Base-by-base conservation (phyloP, 2,113 vertebrate genomes). In the Protobothrops flavoviridis region DNA sequence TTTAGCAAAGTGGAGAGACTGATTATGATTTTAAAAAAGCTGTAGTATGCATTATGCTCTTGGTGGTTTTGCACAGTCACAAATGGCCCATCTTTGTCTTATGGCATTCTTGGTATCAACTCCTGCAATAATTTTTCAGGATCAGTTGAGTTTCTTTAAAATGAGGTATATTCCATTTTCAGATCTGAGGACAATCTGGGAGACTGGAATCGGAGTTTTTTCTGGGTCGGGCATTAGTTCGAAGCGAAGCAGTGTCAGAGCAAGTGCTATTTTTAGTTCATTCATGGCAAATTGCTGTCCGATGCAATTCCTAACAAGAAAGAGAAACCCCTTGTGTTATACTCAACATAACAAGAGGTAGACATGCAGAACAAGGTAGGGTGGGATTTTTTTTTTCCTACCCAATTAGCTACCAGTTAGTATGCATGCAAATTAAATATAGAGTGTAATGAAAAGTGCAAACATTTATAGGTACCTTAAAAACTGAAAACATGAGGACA, bases 231-330 rank as follows among this genome's bases (percentile, higher is more conserved):
- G 97, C 0, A 96, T 95, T 93, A 99, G 96, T 69, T 98, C 64
- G 2, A 98, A 99, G 81, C 96, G 97, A 94, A 94, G 98, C 56
- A 99, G 97, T 0, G 96, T 98, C 95, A 98, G 55, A 1, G 98
- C 98, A 21, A 97, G 95, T 0, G 95, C 97, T 85, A 98, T 97
- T 95, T 99, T 99, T 96, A 99, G 96, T 97, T 99, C 98, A 0
- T 98, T 98, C 98, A 99, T 98, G 94, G 98, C 98, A 33, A 99
- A 99, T 89, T 94, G 98, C 97, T 99, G 99, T 81, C 99, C 98
- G 0, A 99, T 99, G 98, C 99, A 99, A 93, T 99, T 99, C 97
- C 99, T 99, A 94, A 89, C 3, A 56, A 91, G 20, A 15, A 48
- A 52, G 21, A 15, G 17, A 7, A 39, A 81, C 2, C 7, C n/a